Conservation (phyloP, 2,888 invertebrate species). For the Bibio marci region DNA sequence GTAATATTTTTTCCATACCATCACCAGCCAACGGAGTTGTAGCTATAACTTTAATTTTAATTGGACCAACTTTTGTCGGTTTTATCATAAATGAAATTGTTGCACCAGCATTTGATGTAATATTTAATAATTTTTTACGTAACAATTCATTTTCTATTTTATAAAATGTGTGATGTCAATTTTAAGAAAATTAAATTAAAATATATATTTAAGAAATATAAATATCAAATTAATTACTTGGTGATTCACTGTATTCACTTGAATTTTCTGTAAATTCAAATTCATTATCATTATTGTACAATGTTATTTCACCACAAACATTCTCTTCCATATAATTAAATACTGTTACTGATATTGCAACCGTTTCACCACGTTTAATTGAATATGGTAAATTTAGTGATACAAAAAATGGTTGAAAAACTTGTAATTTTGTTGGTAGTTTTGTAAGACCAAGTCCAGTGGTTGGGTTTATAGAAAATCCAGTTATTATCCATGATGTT, state of each 20-base stretch:
- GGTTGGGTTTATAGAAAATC: conserved; percentile 61
- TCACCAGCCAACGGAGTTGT: conserved; percentile 28
- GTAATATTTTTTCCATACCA: conserved; percentile 40
- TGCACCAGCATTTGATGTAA: conserved; percentile 52
- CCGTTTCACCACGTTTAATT: conserved; percentile 75
- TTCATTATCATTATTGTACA: conserved; percentile 64
- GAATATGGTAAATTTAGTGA: conserved; percentile 75
- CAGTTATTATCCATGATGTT: conserved; percentile 70
- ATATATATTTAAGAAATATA: conserved; percentile 19
- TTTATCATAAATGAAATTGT: conserved; percentile 65
- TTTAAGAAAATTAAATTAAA: conserved; percentile 8
- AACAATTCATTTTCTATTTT: conserved; percentile 53
- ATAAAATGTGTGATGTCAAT: too few species aligned
- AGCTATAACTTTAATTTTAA: conserved; percentile 53
- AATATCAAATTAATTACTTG: conserved; percentile 36
- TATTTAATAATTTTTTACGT: conserved; percentile 44
- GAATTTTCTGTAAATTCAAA: conserved; percentile 67
- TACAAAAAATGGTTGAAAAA: conserved; percentile 71
- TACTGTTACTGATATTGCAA: conserved; percentile 72
- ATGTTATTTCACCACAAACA: conserved; percentile 59
- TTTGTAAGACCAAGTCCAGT: conserved; percentile 62
- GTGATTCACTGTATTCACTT: conserved; percentile 51
- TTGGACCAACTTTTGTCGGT: conserved; percentile 45
- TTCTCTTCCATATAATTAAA: conserved; percentile 75
- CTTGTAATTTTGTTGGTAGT: conserved; percentile 44